Evolutionary conservation across 2,797 vertebrate species (phyloP).

Genomic region (Myioborus miniatus): DNA sequence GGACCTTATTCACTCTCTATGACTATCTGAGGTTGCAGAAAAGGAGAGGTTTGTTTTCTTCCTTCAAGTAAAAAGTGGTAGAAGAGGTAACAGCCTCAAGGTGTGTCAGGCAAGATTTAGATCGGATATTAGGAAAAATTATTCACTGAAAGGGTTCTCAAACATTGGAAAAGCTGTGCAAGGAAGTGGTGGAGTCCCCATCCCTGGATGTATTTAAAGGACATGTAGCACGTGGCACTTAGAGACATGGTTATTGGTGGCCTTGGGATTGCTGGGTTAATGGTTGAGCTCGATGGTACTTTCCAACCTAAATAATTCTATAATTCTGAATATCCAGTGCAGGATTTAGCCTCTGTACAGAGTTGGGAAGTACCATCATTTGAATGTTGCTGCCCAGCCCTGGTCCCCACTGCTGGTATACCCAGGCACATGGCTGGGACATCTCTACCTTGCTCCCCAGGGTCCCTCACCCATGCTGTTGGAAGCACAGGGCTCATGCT

Average conservation of each 20-base stretch:
- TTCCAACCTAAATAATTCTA: neutral
- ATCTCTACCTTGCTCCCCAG: neutral
- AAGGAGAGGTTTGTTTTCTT: neutral
- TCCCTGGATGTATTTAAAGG: neutral
- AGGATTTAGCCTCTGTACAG: neutral
- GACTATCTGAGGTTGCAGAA: neutral
- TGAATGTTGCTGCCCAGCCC: neutral
- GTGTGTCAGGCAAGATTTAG: neutral
- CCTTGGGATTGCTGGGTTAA: neutral
- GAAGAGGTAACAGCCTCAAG: neutral
- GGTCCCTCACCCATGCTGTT: rapidly evolving
- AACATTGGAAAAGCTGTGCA: neutral
- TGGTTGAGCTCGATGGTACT: rapidly evolving
- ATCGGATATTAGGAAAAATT: neutral
- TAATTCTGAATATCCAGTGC: neutral
- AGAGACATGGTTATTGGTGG: neutral
- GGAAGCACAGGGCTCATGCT: neutral
- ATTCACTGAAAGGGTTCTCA: neutral
- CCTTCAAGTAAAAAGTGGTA: neutral
- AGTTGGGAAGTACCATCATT: neutral
- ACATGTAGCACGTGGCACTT: neutral
- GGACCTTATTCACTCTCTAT: neutral
- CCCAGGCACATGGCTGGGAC: rapidly evolving
- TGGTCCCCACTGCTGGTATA: neutral
- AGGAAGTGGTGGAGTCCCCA: neutral